These are phyloP conservation scores for Sturnira hondurensis DNA, from an alignment of 2,113 vertebrate genomes.

Conservation along the genomic window DNA sequence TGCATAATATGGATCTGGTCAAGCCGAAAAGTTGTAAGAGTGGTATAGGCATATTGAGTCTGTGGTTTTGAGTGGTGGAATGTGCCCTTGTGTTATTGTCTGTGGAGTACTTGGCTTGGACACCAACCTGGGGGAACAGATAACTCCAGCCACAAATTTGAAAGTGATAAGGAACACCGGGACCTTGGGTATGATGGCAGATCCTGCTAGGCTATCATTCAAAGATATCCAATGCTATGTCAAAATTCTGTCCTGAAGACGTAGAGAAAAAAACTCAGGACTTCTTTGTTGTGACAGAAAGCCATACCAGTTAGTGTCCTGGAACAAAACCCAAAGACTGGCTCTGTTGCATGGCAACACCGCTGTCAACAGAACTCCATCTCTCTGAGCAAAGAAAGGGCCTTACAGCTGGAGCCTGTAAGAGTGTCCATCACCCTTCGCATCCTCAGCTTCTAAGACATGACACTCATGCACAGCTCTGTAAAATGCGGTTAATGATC, in stretches of 20 bases:
- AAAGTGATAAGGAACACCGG: neutral
- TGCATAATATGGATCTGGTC: neutral
- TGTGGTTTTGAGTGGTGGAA: neutral
- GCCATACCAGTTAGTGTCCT: neutral
- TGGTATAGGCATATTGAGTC: neutral
- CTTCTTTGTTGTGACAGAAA: neutral
- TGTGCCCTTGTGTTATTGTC: neutral
- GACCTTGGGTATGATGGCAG: neutral
- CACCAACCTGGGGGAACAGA: neutral
- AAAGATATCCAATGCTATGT: neutral
- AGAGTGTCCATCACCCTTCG: neutral
- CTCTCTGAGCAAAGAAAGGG: neutral
- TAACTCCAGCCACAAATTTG: neutral
- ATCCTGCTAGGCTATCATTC: neutral
- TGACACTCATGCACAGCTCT: neutral
- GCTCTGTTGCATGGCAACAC: neutral
- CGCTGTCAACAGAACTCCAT: neutral
- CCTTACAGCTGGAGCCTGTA: neutral
- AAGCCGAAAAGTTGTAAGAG: neutral
- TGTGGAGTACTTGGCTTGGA: neutral
- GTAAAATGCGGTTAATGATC: neutral
- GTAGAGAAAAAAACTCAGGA: neutral
- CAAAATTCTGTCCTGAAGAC: neutral
- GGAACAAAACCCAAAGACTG: neutral
- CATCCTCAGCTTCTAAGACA: neutral